Conservation (phyloP, 1,140 invertebrate species). For the Hestina assimilis region DNA sequence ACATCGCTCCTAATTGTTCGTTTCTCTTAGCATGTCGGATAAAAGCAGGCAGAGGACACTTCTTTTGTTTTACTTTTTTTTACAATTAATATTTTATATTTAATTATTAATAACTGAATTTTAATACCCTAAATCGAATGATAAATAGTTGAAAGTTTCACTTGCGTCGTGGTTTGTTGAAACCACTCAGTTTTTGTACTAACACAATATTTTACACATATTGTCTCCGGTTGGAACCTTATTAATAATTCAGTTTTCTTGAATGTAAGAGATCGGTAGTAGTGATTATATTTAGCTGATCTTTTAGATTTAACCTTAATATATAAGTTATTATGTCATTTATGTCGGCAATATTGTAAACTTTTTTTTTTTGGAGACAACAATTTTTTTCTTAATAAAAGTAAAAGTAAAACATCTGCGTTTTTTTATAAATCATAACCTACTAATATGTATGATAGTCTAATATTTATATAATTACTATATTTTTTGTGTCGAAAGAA, state of each 20-base stretch:
- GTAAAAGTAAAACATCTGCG: background rate
- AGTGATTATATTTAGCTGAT: slow-evolving; percentile 15
- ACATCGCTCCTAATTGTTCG: no score
- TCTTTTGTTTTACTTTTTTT: no score
- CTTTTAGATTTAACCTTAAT: slow-evolving; percentile 24
- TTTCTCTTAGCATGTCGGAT: no score
- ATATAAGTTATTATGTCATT: slow-evolving; percentile 21
- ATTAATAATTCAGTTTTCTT: background rate
- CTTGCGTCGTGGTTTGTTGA: no score
- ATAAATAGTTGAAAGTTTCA: no score
- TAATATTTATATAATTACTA: background rate
- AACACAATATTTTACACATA: no score
- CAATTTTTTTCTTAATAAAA: slow-evolving; percentile 28
- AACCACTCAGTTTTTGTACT: no score
- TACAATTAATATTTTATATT: no score
- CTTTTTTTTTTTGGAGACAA: slow-evolving; percentile 35
- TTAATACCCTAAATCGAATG: no score
- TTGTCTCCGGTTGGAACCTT: slow-evolving; percentile 18
- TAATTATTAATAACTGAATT: no score
- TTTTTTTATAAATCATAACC: slow-evolving; percentile 8
- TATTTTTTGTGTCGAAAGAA: slow-evolving; percentile 8
- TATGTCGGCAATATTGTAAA: slow-evolving; percentile 34
- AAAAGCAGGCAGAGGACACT: no score
- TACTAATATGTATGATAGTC: background rate
- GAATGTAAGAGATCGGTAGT: slow-evolving; percentile 17